Base-by-base conservation (phyloP, 2,113 vertebrate species). In the Colius striatus region DNA sequence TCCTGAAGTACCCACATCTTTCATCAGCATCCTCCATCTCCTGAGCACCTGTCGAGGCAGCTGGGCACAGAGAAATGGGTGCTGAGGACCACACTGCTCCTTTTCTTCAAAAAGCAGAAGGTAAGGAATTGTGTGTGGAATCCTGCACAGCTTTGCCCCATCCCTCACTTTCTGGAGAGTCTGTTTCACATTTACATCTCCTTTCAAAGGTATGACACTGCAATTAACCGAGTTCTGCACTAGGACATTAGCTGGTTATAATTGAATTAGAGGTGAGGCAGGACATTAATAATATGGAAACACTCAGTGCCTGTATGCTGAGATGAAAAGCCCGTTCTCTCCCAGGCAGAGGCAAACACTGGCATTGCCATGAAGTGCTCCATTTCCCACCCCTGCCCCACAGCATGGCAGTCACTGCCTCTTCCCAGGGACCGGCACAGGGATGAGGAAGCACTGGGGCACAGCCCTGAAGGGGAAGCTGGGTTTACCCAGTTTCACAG, bases 401-500 rank as follows among this genome's bases (percentile, higher is more conserved):
- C 0, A 4, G 19, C 34, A 16, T 2, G 16, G 63, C 36, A 11
- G 43, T 6, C 32, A 23, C 30, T 4, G 16, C 32, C n/a, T 16
- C n/a, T 70, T 41, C 51, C 29, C 2, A 0, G 22, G 47, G n/a
- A 60, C 25, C 6, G 0, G 60, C 16, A 48, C 54, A 14, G 16
- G 58, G 53, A 58, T 50, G 23, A 65, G 51, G 45, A 71, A 61
- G 36, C 29, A 1, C 21, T 29, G 27, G 22, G 48, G 29, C 17
- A 41, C 0, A 0, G 25, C 21, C 2, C 0, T 3, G 16, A 29
- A 10, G 6, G 6, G 61, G 21, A 51, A 78, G 17, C 12, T 25
- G 30, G 14, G 43, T 41, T 12, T 54, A 3, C 19, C 3, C 3
- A 2, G 5, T 25, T 63, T 54, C 79, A 62, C 3, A 1, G 21